phyloP scores from a whole-genome alignment of 2,113 vertebrate species.

The Elanus axillaris region DNA sequence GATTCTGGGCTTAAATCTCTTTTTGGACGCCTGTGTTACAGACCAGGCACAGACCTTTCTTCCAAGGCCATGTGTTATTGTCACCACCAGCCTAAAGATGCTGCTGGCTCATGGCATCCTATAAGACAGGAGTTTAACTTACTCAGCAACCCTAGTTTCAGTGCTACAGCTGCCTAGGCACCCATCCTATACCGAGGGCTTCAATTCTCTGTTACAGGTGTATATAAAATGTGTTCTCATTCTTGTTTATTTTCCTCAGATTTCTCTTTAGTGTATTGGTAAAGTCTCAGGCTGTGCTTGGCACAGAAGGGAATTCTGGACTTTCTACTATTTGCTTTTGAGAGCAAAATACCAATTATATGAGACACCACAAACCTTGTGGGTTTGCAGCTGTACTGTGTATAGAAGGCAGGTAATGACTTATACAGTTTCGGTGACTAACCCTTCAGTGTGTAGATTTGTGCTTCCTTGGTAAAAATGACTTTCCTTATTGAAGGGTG shows the following conservation, averaged over 20 bases:
- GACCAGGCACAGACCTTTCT: neutral
- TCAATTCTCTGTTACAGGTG: neutral
- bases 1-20: neutral
- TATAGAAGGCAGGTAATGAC: neutral
- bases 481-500: neutral
- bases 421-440: neutral
- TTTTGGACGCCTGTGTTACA: neutral
- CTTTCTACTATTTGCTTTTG: neutral
- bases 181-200: accelerated
- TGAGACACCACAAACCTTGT: neutral
- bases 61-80: neutral
- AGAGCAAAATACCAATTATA: neutral
- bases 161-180: neutral
- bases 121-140: neutral
- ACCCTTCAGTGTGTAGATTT: neutral
- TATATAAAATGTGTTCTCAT: neutral
- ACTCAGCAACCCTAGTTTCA: neutral
- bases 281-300: neutral
- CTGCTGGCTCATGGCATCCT: neutral
- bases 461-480: neutral
- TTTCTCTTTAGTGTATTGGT: neutral
- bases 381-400: neutral
- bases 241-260: neutral
- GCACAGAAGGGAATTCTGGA: neutral
- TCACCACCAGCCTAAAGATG: neutral